Base-by-base conservation (phyloP, 2,888 invertebrate species). In the Aleiodes alternator region DNA sequence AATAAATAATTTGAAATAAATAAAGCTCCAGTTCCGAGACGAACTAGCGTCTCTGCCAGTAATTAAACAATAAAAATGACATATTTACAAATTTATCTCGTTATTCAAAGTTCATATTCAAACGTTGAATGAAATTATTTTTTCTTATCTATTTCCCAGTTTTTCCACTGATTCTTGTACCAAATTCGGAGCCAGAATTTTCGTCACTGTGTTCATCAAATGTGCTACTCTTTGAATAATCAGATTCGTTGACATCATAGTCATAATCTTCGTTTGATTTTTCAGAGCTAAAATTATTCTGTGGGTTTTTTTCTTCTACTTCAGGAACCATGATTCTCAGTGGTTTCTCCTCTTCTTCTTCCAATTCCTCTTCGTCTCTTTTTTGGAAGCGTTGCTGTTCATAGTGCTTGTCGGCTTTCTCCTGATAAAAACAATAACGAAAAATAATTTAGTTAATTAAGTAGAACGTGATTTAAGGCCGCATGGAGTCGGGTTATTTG, bases 301-400 rank as follows among this genome's bases (percentile, higher is more conserved):
- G 83, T 34, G 82, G 76, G 55, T 89, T 87, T 70, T 87, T 86
- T 5, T 90, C 90, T 14, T 90, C 90, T 0, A 82, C 79, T 57
- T 91, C 91, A 0, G 91, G 91, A 12, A 91, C 90, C 82, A 91
- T 90, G 77, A 91, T 91, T 77, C 91, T 88, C 66, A 91, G 78
- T 0, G 91, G 90, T 34, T 87, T 86, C 71, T 88, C 87, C 4
- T 89, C 79, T 38, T 72, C 50, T 51, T 76, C 51, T 53, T 64
- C 66, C 3, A 64, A 75, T 29, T 79, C 72, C 29, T 76, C 55
- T 11, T 78, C 64, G 3, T 73, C 43, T 34, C 59, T 75, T 59
- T 70, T 50, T 56, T 78, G 69, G n/a, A 48, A 55, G 8, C 76
- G 71, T 61, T 74, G 75, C 31, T 76, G 64, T 43, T 79, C 76